phyloP scores from a whole-genome alignment of 2,113 vertebrate genomes.

The Bubo scandiacus region DNA sequence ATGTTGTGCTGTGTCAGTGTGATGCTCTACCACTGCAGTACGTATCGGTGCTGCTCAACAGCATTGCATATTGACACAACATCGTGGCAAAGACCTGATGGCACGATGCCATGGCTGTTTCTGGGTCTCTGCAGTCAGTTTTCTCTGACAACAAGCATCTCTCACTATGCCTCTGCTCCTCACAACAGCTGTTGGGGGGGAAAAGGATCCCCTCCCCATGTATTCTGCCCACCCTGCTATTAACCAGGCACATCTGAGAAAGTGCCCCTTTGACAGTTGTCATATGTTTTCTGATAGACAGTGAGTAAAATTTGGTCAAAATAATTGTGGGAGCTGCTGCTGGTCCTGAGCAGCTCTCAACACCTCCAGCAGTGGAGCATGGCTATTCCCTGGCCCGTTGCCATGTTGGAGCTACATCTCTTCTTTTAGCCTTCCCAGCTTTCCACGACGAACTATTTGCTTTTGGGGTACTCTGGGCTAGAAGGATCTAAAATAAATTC shows the following conservation, averaged over 20 bases:
- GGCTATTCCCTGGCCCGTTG: neutral
- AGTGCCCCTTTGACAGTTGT: neutral
- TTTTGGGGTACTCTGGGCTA: neutral
- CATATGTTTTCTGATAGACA: neutral
- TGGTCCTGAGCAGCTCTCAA: neutral
- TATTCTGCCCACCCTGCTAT: neutral
- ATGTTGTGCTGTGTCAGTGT: fast-evolving
- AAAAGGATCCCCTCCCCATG: neutral
- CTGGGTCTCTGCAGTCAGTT: neutral
- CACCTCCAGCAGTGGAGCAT: neutral
- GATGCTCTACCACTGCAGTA: neutral
- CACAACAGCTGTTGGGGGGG: neutral
- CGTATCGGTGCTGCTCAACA: fast-evolving
- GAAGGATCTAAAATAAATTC: neutral
- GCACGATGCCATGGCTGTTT: slow-evolving; percentile 18
- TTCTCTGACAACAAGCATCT: neutral
- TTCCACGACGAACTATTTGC: neutral
- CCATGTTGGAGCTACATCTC: neutral
- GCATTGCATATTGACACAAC: neutral
- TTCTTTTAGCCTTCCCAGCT: neutral
- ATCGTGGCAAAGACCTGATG: neutral
- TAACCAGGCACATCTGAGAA: neutral
- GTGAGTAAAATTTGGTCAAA: neutral
- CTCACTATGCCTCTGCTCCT: neutral
- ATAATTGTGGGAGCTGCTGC: neutral